Conservation (phyloP, 2,888 invertebrate genomes). For the Nomada flava region DNA sequence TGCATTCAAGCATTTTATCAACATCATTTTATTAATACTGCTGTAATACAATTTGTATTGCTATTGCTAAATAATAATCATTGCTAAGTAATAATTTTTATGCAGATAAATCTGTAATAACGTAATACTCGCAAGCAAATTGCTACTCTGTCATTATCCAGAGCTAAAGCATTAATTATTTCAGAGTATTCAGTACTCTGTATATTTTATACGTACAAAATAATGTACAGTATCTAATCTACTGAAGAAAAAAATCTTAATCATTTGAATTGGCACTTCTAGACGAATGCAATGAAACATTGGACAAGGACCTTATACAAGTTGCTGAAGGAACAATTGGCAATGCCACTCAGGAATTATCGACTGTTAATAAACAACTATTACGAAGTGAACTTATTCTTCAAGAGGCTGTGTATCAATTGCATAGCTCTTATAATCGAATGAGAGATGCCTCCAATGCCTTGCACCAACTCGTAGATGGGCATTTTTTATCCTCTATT, state of each 20-base stretch:
- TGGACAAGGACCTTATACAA: constrained; percentile 78
- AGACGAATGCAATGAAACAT: constrained; percentile 82
- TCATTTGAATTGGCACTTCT: constrained; percentile 62
- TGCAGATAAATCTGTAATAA: constrained; percentile 62
- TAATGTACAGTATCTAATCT: constrained; percentile 29
- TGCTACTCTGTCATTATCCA: constrained; percentile 32
- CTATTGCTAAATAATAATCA: constrained; percentile 66
- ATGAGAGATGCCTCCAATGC: constrained; percentile 75
- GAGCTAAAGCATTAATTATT: constrained; percentile 49
- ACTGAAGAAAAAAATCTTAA: constrained; percentile 22
- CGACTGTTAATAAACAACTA: constrained; percentile 79
- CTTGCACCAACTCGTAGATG: constrained; percentile 76
- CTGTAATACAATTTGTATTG: constrained; percentile 67
- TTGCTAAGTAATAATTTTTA: constrained; percentile 66
- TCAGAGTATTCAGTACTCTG: constrained; percentile 20
- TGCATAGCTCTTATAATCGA: constrained; percentile 76
- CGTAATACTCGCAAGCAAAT: constrained; percentile 51
- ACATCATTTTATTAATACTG: constrained; percentile 71
- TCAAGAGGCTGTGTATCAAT: constrained; percentile 81
- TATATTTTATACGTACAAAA: constrained; percentile 34
- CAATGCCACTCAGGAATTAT: constrained; percentile 77
- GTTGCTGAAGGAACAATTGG: constrained; percentile 75
- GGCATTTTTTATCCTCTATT: constrained; percentile 79
- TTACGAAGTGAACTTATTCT: constrained; percentile 80
- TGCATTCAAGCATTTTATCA: constrained; percentile 7